These are phyloP conservation scores for Lepidochrysops patricia DNA, from an alignment of 2,888 invertebrate genomes.

Conservation along the genomic window DNA sequence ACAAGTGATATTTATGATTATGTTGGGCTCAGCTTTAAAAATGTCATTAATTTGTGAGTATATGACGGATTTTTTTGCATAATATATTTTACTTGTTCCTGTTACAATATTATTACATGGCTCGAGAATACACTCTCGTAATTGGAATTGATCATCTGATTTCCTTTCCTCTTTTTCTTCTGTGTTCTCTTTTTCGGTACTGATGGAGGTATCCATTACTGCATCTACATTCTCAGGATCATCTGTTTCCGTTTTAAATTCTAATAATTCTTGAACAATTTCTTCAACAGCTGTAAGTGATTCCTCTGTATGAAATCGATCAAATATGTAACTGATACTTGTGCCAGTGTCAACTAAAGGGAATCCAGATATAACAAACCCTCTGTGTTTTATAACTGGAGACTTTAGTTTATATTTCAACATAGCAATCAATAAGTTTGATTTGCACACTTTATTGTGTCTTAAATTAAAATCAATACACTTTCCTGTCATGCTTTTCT, in stretches of 20 bases:
- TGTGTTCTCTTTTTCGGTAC: slow-evolving; percentile 36
- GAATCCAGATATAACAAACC: slow-evolving; percentile 78
- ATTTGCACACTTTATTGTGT: slow-evolving; percentile 64
- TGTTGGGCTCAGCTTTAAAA: slow-evolving; percentile 52
- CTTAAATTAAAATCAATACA: slow-evolving; percentile 75
- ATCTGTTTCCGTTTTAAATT: slow-evolving; percentile 46
- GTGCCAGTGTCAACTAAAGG: slow-evolving; percentile 72
- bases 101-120: slow-evolving; percentile 38
- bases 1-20: slow-evolving; percentile 74
- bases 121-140: slow-evolving; percentile 52
- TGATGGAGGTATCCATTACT: slow-evolving; percentile 31
- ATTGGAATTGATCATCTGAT: slow-evolving; percentile 36
- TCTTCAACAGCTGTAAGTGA: slow-evolving; percentile 35
- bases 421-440: slow-evolving; percentile 65
- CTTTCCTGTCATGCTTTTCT: slow-evolving; percentile 67
- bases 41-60: slow-evolving; percentile 45
- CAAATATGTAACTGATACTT: slow-evolving; percentile 31
- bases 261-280: slow-evolving; percentile 39
- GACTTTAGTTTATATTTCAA: slow-evolving; percentile 67
- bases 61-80: slow-evolving; percentile 38
- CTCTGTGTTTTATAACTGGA: slow-evolving; percentile 70
- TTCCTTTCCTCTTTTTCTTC: slow-evolving; percentile 35
- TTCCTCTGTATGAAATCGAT: slow-evolving; percentile 45
- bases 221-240: slow-evolving; percentile 27
- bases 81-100: slow-evolving; percentile 31